Evolutionary conservation across 1,140 invertebrate species (phyloP), one percentile per base, ranked within the genome.

Genomic region (Subanguina moxae): DNA sequence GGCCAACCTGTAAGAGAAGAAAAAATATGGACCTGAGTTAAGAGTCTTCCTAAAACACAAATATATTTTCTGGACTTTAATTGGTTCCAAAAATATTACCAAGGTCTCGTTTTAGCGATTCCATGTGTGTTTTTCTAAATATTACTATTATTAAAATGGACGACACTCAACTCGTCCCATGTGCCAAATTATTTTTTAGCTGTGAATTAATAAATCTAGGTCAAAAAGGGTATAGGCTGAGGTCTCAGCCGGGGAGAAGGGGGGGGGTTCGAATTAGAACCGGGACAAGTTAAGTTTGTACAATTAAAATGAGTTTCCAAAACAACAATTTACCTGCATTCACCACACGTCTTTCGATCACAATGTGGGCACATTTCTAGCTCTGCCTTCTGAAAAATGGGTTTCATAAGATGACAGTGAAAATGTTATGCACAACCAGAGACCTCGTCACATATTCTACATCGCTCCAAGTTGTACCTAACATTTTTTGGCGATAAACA

Each of bases 341-440:
- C 74, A 19, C 42, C 57, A 57, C 74, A 76, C 17, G 81, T 90
- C 88, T 88, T 94, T 90, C 86, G 94, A 89, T 85, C 94, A 84
- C 94, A 97, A 84, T 97, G 93, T 19, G 89, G 88, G 85, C 94
- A 97, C 38, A 88, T 84, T 27, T 87, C 89, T 72, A 91, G 89
- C 82, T 94, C 92, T 32, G 91, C 89, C 83, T 97, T 96, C 85
- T 38, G 32, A 38, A 38, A 38, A 38, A 38, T 38, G 3, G 32
- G 11, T 5, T 38, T 38, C 3, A 5, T 38, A n/a, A n/a, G n/a
- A 38, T 38, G 11, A 38, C 3, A 38, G 32, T 38, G 11, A 38
- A 5, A 38, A 5, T 38, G 3, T 38, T 38, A 38, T 38, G 32
- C 32, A 11, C 3, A 38, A 38, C 11, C 3, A 5, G 3, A 38